A percentile compares a stretch with the other conserved stretches of the same genome.
Evolutionary conservation across 2,888 invertebrate genomes (phyloP).

Genomic region (Pristionchus japonicus): DNA sequence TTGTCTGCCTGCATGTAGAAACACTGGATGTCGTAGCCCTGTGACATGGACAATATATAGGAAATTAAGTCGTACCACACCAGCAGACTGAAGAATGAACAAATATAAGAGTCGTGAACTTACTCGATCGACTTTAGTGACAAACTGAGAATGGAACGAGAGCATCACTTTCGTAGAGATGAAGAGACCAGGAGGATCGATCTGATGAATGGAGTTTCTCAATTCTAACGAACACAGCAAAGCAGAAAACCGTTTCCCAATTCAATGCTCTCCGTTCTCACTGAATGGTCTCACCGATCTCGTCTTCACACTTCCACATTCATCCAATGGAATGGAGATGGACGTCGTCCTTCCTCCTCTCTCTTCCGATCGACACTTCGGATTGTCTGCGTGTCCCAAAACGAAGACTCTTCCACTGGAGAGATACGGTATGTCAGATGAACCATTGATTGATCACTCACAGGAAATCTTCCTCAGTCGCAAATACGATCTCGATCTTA

Average conservation of each 20-base stretch:
- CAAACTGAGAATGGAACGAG: slow-evolving; percentile 74
- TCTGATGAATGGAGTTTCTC: slow-evolving; percentile 61
- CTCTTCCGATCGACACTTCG: slow-evolving; percentile 70
- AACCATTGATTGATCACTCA: slow-evolving; percentile 19
- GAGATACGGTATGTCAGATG: neutral
- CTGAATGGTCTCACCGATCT: slow-evolving; percentile 61
- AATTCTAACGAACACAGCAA: slow-evolving; percentile 34
- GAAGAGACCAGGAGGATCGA: slow-evolving; percentile 72
- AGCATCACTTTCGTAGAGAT: slow-evolving; percentile 73
- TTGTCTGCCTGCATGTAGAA: slow-evolving; percentile 73
- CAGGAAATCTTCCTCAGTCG: slow-evolving; percentile 67
- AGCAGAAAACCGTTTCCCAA: slow-evolving; percentile 42
- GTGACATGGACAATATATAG: too few relatives aligned
- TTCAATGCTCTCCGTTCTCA: neutral
- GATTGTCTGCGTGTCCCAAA: slow-evolving; percentile 72
- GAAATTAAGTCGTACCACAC: neutral
- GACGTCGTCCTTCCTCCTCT: slow-evolving; percentile 69
- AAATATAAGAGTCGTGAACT: slow-evolving; percentile 30
- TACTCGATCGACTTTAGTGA: slow-evolving; percentile 73
- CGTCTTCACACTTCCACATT: slow-evolving; percentile 65
- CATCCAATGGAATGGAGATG: slow-evolving; percentile 66
- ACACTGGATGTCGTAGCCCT: slow-evolving; percentile 67
- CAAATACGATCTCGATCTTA: slow-evolving; percentile 72
- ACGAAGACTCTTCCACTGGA: slow-evolving; percentile 70
- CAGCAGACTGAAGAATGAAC: neutral